Conservation (phyloP, 2,113 vertebrate species). For the Chunga burmeisteri region DNA sequence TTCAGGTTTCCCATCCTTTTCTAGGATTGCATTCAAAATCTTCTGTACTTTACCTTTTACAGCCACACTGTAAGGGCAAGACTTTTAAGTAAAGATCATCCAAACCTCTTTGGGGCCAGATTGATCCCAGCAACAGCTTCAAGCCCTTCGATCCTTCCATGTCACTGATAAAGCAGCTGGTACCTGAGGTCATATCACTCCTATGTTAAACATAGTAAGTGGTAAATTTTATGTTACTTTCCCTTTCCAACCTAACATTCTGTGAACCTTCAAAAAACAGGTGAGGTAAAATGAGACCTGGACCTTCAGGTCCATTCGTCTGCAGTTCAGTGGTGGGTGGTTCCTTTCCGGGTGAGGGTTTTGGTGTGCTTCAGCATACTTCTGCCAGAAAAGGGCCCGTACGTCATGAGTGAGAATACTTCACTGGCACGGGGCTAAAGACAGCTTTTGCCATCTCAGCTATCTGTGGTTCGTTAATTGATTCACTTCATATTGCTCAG, state of each 20-base stretch:
- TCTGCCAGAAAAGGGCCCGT: background rate
- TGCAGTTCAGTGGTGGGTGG: background rate
- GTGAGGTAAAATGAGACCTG: background rate
- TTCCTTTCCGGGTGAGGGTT: background rate
- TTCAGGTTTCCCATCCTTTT: background rate
- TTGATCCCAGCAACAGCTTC: background rate
- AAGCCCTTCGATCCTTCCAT: background rate
- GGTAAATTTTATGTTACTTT: background rate
- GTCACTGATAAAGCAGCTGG: background rate
- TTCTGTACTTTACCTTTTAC: background rate
- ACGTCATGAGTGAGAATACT: background rate
- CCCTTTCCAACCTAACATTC: background rate
- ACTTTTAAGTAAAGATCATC: background rate
- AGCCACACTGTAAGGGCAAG: background rate
- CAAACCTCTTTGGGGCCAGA: background rate
- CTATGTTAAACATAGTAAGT: background rate
- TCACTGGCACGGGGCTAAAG: background rate
- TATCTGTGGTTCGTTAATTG: background rate
- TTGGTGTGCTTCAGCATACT: background rate
- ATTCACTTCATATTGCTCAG: background rate
- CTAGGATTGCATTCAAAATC: background rate
- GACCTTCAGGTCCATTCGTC: background rate
- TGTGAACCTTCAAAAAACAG: background rate
- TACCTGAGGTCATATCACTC: background rate
- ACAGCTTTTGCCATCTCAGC: background rate